These are phyloP conservation scores for Manis crassicaudata DNA, from an alignment of 2,797 vertebrate genomes.

Conservation along the genomic window DNA sequence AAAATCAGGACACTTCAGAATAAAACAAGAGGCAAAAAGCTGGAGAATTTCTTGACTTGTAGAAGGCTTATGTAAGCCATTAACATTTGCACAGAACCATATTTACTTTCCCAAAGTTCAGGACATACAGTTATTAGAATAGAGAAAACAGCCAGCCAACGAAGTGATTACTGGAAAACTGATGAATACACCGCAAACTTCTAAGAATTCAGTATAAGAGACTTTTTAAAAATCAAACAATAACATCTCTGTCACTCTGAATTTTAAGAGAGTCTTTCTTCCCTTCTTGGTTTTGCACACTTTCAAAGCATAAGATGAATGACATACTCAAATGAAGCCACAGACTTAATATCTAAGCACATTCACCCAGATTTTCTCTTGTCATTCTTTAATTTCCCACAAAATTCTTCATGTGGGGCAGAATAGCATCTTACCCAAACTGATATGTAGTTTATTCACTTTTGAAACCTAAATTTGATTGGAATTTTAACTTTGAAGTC, in stretches of 20 bases:
- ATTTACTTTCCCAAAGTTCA: constrained; percentile 80
- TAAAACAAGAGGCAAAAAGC: constrained; percentile 38
- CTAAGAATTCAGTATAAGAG: constrained; percentile 74
- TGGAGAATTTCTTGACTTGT: constrained; percentile 49
- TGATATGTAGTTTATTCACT: neutral
- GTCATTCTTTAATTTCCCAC: neutral
- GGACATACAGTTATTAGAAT: constrained; percentile 78
- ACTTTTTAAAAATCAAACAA: constrained; percentile 65
- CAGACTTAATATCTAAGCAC: neutral
- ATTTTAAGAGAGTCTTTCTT: constrained; percentile 62
- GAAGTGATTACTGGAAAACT: constrained; percentile 80
- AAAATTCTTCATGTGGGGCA: neutral
- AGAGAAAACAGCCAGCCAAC: constrained; percentile 77
- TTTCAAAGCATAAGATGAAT: neutral
- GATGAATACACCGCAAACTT: constrained; percentile 75
- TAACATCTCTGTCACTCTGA: constrained; percentile 63
- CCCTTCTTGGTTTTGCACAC: constrained; percentile 53
- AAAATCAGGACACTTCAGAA: constrained; percentile 19
- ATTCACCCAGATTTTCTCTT: constrained; percentile 1
- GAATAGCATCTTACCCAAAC: constrained; percentile 30
- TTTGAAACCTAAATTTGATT: constrained; percentile 47
- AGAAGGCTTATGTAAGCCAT: constrained; percentile 65
- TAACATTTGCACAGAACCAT: constrained; percentile 67
- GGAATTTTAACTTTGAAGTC: constrained; percentile 31
- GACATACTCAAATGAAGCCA: neutral